Conservation (phyloP, 37 sponge, comb jelly and placozoan species). For the Crambe crambe region DNA sequence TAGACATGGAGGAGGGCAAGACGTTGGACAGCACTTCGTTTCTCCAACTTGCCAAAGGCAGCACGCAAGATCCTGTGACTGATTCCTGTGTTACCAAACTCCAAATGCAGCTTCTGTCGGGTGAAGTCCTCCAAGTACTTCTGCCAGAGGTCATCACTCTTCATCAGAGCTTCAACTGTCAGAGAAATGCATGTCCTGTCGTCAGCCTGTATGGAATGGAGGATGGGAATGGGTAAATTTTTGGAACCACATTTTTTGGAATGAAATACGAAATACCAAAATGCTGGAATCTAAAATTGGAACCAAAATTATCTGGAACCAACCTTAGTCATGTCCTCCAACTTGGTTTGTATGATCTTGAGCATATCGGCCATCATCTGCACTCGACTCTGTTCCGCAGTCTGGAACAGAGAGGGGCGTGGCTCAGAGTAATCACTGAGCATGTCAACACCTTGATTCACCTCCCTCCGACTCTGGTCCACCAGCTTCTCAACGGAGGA, state of each 20-base stretch:
- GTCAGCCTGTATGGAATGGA: conserved; percentile 15
- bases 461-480: conserved; percentile 52
- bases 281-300: background rate
- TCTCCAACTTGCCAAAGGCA: conserved; percentile 31
- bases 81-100: conserved; percentile 18
- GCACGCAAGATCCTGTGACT: conserved; percentile 29
- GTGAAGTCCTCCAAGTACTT: conserved; percentile 73
- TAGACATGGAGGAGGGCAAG: conserved; percentile 55
- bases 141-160: conserved; percentile 41
- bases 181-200: conserved; percentile 21
- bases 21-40: conserved; percentile 16
- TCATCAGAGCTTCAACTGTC: conserved; percentile 34
- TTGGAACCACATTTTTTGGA: background rate
- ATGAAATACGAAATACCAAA: background rate
- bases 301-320: background rate
- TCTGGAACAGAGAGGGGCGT: background rate
- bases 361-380: conserved; percentile 26
- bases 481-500: conserved; percentile 45
- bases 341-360: conserved; percentile 18
- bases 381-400: conserved; percentile 8
- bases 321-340: conserved; percentile 17
- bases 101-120: conserved; percentile 49
- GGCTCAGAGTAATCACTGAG: conserved; percentile 18
- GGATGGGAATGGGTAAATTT: background rate
- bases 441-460: conserved; percentile 41